Base-by-base conservation (phyloP, 2,888 invertebrate genomes). In the Dasysyrphus albostriatus region DNA sequence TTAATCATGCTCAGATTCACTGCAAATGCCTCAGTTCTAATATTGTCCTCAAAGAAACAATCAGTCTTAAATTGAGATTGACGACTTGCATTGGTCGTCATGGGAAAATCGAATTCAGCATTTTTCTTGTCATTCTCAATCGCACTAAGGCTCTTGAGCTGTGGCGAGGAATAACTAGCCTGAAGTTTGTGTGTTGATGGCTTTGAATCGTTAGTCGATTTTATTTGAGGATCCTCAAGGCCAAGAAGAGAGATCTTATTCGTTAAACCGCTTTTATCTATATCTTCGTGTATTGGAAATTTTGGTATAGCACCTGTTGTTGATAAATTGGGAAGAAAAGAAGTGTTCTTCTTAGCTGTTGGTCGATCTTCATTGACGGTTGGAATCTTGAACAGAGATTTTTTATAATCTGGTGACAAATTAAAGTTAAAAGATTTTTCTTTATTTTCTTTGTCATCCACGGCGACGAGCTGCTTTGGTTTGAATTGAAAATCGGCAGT, bases 21-120 rank as follows among this genome's bases (percentile, higher is more conserved):
- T 9, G 90, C 89, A 87, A 92, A 92, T 88, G 91, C 90, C 78
- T 92, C 92, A 0, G 92, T 91, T 24, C 90, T 91, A 4, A 91
- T 90, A 88, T 92, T 92, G 1, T 91, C 88, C 82, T 92, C 92
- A 61, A 84, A 90, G 81, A 88, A 88, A 59, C 89, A 81, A 69
- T 89, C 83, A 12, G 59, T 12, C 65, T 70, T 83, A 12, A 58
- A 37, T 10, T 51, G 19, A 19, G 16, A 49, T 19, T 49, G 49
- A 12, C 14, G 49, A 19, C 1, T 67, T 49, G 63, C 32, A 32
- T 32, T 65, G 9, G 3, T 24, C 6, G 9, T 14, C 16, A 32
- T 0, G 0, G 19, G 37, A 16, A 70, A 59, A 8, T 47, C 47
- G 2, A 4, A 14, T 5, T 49, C 69, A 37, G 58, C 10, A 39